phyloP scores from a whole-genome alignment of 2,888 invertebrate genomes.

The Chloroclystis v-ata region DNA sequence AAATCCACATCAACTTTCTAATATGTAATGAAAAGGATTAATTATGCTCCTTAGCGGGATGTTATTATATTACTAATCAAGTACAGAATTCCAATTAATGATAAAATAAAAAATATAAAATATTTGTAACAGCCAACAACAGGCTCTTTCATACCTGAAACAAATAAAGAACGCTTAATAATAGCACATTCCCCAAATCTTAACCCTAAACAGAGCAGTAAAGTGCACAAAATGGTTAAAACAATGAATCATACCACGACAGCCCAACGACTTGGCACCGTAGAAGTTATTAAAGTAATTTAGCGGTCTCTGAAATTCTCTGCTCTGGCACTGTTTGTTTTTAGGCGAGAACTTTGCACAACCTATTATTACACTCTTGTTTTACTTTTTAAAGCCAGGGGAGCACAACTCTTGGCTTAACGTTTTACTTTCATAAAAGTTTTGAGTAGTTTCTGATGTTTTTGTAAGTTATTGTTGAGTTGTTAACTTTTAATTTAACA shows the following conservation, averaged over 20 bases:
- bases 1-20: too few relatives aligned
- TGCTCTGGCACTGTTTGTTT: slow-evolving; percentile 74
- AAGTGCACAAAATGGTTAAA: slow-evolving; percentile 28
- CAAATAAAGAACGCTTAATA: slow-evolving; percentile 7
- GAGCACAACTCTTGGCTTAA: slow-evolving; percentile 47
- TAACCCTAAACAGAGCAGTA: slow-evolving; percentile 17
- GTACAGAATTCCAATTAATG: too few relatives aligned
- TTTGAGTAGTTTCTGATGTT: not conserved
- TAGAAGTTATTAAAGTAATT: slow-evolving; percentile 65
- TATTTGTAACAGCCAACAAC: not conserved
- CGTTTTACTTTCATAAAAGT: slow-evolving; percentile 20
- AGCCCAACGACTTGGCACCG: slow-evolving; percentile 36
- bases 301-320: slow-evolving; percentile 53
- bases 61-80: too few relatives aligned
- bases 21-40: not conserved
- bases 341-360: slow-evolving; percentile 74
- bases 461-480: not conserved
- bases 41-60: too few relatives aligned
- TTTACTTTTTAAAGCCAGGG: slow-evolving; percentile 64
- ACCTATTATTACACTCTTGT: slow-evolving; percentile 73
- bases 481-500: too few relatives aligned
- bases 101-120: not conserved
- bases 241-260: slow-evolving; percentile 43
- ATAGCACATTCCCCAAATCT: slow-evolving; percentile 12
- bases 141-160: not conserved